Conservation (phyloP, 2,113 vertebrate species). For the human (Homo sapiens) region GRCh38 chr16:47587001-47587500, state of each 20-base stretch:
- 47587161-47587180: neutral
- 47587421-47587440: conserved; percentile 22
- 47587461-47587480: conserved; percentile 10
- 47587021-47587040: conserved; percentile 26
- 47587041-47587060: neutral
- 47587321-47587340: neutral
- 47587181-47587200: neutral
- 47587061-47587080: neutral
- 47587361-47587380: conserved; percentile 44
- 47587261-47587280: conserved; percentile 22
- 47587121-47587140: neutral
- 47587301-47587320: conserved; percentile 25
- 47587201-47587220: neutral
- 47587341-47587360: neutral
- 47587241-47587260: neutral
- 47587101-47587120: neutral
- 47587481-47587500: neutral
- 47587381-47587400: conserved; percentile 39
- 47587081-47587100: neutral
- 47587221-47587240: conserved; percentile 2
- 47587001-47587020: neutral
- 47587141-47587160: neutral
- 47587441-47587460: neutral
- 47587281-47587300: conserved; percentile 19
- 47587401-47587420: neutral